Conservation (phyloP, 2,797 vertebrate genomes). For the Pagetopsis macropterus region DNA sequence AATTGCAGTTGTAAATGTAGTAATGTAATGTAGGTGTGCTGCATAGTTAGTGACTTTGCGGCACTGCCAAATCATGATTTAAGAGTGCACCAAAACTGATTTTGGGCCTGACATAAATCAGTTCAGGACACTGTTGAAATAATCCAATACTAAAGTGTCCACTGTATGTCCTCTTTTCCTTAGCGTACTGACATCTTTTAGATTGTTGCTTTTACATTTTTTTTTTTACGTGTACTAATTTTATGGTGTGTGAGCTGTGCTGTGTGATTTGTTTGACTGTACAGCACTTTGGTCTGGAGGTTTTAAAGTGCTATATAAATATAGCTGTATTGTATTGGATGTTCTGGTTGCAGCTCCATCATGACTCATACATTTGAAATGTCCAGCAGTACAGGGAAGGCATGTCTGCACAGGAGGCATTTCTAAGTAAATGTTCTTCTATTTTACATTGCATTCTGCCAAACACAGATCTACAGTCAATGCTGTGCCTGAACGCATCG, state of each 20-base stretch:
- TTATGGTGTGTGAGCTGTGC: no score
- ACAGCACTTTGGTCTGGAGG: no score
- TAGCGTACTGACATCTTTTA: no score
- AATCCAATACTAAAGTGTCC: background rate
- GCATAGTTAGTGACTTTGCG: constrained; percentile 7
- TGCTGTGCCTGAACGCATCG: background rate
- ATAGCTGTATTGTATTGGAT: background rate
- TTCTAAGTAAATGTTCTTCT: background rate
- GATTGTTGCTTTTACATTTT: no score
- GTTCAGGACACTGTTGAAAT: constrained; percentile 17
- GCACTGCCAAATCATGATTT: background rate
- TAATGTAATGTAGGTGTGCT: background rate
- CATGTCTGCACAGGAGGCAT: background rate
- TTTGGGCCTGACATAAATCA: constrained; percentile 1
- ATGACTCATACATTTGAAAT: constrained; percentile 1
- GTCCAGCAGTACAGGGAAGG: background rate
- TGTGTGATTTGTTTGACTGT: no score
- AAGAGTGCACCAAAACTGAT: constrained; percentile 13
- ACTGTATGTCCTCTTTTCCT: background rate
- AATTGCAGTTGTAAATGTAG: no score
- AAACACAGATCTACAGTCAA: background rate
- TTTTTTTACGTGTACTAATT: no score
- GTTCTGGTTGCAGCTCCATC: background rate
- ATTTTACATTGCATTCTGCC: background rate
- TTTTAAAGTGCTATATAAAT: no score